Percentiles rank a stretch among this genome's conserved stretches.
phyloP scores from a whole-genome alignment of 2,113 vertebrate species.

The Gallinago jamesoni region DNA sequence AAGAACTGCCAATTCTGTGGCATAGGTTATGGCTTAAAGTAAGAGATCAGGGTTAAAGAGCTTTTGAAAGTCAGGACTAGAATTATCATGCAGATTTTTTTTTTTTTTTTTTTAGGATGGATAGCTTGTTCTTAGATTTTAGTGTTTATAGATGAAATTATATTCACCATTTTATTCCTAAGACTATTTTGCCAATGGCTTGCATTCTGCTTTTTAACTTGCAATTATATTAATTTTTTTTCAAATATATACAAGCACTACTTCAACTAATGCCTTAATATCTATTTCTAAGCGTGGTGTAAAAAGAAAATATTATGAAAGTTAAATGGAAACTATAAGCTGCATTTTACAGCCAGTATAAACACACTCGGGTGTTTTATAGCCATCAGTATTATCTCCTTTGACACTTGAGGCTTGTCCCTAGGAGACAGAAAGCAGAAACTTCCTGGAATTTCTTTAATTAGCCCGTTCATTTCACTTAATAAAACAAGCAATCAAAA shows the following conservation, averaged over 20 bases:
- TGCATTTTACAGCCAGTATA: conserved; percentile 46
- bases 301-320: conserved; percentile 41
- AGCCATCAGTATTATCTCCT: conserved; percentile 50
- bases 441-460: conserved; percentile 65
- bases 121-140: not conserved
- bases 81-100: not conserved
- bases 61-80: not conserved
- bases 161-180: conserved; percentile 1
- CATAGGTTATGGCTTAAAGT: not conserved
- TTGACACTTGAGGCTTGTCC: conserved; percentile 46
- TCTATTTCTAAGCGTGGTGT: conserved; percentile 26
- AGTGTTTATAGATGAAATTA: not conserved
- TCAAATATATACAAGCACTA: not conserved
- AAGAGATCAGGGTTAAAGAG: not conserved
- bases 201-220: conserved; percentile 30
- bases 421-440: conserved; percentile 58
- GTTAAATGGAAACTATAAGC: conserved; percentile 15
- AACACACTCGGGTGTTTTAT: conserved; percentile 54
- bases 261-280: not conserved
- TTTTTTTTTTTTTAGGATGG: not conserved
- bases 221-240: not conserved
- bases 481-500: conserved; percentile 58
- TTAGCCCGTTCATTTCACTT: conserved; percentile 52
- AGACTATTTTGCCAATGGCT: conserved; percentile 1
- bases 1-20: not conserved